These are phyloP conservation scores for Aldrovandia affinis DNA, from an alignment of 2,797 vertebrate genomes.

Conservation along the genomic window DNA sequence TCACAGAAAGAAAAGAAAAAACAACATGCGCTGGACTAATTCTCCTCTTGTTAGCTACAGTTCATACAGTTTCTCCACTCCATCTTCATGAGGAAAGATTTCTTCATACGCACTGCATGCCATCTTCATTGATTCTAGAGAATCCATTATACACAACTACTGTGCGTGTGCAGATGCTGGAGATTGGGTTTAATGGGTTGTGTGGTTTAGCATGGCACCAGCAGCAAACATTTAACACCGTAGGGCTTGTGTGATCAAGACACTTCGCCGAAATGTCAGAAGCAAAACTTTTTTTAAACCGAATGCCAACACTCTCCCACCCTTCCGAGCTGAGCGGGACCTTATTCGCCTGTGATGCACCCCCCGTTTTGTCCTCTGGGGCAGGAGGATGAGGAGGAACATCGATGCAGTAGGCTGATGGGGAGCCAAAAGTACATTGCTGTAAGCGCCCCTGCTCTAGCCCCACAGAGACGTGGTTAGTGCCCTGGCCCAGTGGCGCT, in stretches of 20 bases:
- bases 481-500: background rate
- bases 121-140: background rate
- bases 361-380: background rate
- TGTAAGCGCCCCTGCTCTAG: background rate
- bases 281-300: background rate
- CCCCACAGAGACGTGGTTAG: background rate
- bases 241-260: too few relatives aligned
- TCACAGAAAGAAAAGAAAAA: background rate
- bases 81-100: background rate
- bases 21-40: background rate
- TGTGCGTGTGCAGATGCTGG: background rate
- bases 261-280: too few relatives aligned
- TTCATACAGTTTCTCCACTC: background rate
- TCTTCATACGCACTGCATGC: background rate
- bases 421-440: background rate
- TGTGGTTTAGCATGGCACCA: background rate
- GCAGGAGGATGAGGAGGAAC: background rate
- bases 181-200: background rate
- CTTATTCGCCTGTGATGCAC: background rate
- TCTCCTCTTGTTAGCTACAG: background rate
- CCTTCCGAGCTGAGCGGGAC: too few relatives aligned
- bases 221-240: background rate
- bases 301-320: background rate
- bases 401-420: background rate
- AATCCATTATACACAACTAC: background rate